Evolutionary conservation across 2,888 invertebrate genomes (phyloP).

Genomic region (Perizoma affinitatum): DNA sequence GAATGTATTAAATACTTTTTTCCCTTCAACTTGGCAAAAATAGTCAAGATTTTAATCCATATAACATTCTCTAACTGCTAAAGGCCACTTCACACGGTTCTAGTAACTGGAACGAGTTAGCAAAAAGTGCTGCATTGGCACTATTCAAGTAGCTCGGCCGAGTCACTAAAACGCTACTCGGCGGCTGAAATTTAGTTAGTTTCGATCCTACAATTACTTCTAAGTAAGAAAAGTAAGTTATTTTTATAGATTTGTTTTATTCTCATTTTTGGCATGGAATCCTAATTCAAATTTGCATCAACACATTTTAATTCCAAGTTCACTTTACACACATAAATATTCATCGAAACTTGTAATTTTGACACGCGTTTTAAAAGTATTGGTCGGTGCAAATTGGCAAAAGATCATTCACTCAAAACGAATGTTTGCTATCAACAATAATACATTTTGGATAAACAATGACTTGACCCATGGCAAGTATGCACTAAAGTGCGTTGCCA

Average conservation of each 20-base stretch:
- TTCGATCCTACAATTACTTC: too few relatives aligned
- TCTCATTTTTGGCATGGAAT: not conserved
- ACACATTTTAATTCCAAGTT: not conserved
- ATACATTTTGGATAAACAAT: not conserved
- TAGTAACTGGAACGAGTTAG: constrained; percentile 12
- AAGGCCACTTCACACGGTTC: constrained; percentile 9
- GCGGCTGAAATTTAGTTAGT: not conserved
- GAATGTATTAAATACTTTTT: too few relatives aligned
- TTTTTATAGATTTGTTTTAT: too few relatives aligned
- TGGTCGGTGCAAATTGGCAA: too few relatives aligned
- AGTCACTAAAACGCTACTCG: constrained; percentile 16
- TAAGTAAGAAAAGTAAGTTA: too few relatives aligned
- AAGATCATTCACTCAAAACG: too few relatives aligned
- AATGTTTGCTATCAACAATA: too few relatives aligned
- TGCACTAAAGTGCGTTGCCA: constrained; percentile 4
- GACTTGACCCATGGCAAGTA: not conserved
- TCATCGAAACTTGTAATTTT: too few relatives aligned
- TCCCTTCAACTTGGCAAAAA: not conserved
- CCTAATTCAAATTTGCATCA: not conserved
- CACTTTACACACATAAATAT: too few relatives aligned
- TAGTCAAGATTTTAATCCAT: constrained; percentile 3
- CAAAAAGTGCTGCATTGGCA: constrained; percentile 12
- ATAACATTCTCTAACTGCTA: not conserved
- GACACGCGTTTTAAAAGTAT: too few relatives aligned
- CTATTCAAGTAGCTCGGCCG: constrained; percentile 7